Conservation (phyloP, 2,113 vertebrate genomes). For the Peromyscus californicus region DNA sequence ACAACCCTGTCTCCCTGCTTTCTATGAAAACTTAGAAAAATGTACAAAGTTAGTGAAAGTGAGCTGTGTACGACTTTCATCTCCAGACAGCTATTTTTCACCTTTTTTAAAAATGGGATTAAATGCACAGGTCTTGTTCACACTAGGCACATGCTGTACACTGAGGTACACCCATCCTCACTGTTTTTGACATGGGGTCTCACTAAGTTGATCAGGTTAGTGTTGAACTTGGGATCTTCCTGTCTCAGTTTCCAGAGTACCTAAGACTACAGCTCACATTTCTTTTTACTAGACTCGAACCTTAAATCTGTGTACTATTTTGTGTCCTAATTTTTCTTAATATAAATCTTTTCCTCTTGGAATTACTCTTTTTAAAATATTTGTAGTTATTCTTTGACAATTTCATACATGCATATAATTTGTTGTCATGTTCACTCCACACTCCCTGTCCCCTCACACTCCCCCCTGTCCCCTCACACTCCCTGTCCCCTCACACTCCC, state of each 20-base stretch:
- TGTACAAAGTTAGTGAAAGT: background rate
- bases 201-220: background rate
- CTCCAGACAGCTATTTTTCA: background rate
- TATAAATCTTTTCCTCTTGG: background rate
- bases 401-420: background rate
- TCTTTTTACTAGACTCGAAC: background rate
- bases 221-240: background rate
- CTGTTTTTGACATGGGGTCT: background rate
- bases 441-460: background rate
- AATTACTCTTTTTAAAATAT: background rate
- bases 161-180: background rate
- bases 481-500: no score
- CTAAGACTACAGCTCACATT: background rate
- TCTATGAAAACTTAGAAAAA: background rate
- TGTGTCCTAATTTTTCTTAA: background rate
- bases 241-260: background rate
- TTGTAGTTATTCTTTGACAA: background rate
- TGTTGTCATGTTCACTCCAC: background rate
- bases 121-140: background rate
- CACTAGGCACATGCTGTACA: background rate
- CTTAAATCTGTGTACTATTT: background rate
- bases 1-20: background rate
- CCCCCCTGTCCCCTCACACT: no score
- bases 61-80: no score
- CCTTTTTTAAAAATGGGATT: background rate